Evolutionary conservation across 2,113 vertebrate species (phyloP), one percentile per base, ranked within the genome.

Genomic region (Piaya cayana): DNA sequence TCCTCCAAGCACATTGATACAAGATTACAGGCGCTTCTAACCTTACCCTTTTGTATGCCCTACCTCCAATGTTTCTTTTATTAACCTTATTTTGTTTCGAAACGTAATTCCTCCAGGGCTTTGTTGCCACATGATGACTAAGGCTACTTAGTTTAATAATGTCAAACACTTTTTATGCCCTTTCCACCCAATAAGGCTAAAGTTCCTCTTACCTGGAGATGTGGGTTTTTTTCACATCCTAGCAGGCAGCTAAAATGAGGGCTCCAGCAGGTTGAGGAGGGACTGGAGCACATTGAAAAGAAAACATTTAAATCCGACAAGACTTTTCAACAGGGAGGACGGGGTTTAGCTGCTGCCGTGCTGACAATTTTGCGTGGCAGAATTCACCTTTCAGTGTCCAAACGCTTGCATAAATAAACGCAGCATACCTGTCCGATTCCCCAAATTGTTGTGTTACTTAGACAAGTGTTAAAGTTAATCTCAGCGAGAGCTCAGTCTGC

Each of bases 61-160:
- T 84, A 29, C 32, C n/a, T 86, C 79, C 76, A 86, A 62, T 1
- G 2, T 59, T 27, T 56, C 9, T 80, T 81, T 77, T 95, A 86
- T 82, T 88, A 86, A 93, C 52, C 36, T 86, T 63, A n/a, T 69
- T 93, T 91, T 76, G 50, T 88, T 88, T 80, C 75, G 75, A 69
- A 95, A 85, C 63, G 49, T 59, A 83, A 86, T 92, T 81, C 64
- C 76, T 90, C 25, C 52, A 36, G 52, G 42, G 55, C 64, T 90
- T 78, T 56, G 76, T 4, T 7, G 68, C 64, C 49, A 50, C 34
- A 36, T 20, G 43, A 70, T 70, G 85, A 47, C 85, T 83, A 70
- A 86, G 59, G 42, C 67, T 80, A 53, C 53, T 92, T 65, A 59
- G 37, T 84, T 90, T 90, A 80, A 78, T 69, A 69, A 65, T 30